phyloP scores from a whole-genome alignment of 1,140 invertebrate genomes.

The Colletes gigas region DNA sequence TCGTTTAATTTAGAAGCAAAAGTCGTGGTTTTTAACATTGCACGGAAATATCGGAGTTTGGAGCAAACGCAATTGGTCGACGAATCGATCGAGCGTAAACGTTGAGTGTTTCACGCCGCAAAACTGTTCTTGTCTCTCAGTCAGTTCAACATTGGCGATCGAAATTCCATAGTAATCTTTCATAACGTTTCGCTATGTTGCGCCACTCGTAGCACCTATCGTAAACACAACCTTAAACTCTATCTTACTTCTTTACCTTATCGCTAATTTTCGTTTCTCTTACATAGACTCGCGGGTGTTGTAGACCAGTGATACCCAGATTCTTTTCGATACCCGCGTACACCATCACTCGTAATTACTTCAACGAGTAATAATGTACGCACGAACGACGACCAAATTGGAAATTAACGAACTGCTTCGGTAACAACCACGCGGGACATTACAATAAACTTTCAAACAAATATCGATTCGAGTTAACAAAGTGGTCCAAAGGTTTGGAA shows the following conservation, averaged over 20 bases:
- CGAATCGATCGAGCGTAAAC: background rate
- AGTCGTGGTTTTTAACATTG: too few relatives aligned
- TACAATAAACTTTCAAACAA: too few relatives aligned
- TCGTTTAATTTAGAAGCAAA: too few relatives aligned
- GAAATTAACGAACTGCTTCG: too few relatives aligned
- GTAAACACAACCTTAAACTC: conserved; percentile 27
- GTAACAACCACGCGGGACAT: too few relatives aligned
- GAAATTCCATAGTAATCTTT: conserved; percentile 11
- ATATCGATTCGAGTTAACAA: too few relatives aligned
- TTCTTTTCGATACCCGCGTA: background rate
- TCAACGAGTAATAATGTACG: too few relatives aligned
- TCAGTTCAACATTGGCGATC: conserved; percentile 6
- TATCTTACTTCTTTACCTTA: conserved; percentile 23
- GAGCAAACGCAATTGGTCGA: background rate
- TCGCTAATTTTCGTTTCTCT: background rate
- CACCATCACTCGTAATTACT: background rate
- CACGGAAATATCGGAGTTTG: background rate
- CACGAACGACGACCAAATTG: too few relatives aligned
- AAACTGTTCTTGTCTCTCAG: conserved; percentile 13
- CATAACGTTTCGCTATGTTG: conserved; percentile 15
- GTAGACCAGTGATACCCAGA: conserved; percentile 7
- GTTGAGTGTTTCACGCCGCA: background rate
- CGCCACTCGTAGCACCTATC: conserved; percentile 30
- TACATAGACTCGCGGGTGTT: background rate
- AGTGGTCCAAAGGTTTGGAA: too few relatives aligned